phyloP scores from a whole-genome alignment of 1,140 invertebrate genomes.

The Apolygus lucorum region DNA sequence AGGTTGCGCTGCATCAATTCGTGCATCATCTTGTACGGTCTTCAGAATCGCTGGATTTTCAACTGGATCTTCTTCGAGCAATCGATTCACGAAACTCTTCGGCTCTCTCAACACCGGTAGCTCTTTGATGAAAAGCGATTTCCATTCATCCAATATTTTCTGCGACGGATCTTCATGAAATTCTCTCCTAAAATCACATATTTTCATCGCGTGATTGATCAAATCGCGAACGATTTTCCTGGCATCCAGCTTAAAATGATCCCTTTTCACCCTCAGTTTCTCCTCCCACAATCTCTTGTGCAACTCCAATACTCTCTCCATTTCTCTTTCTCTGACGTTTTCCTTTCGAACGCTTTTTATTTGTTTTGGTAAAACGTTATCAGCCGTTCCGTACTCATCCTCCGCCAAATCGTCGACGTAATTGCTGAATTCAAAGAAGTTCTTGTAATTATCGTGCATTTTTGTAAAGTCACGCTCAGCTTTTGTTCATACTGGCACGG shows the following conservation, averaged over 20 bases:
- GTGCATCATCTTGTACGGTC: no score
- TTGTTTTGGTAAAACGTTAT: background rate
- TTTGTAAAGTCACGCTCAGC: background rate
- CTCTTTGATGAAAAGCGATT: constrained; percentile 18
- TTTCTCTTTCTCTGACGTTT: background rate
- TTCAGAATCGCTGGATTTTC: background rate
- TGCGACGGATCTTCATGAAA: background rate
- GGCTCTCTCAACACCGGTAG: background rate
- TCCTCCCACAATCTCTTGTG: constrained; percentile 17
- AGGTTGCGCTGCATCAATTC: no score
- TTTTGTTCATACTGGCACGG: background rate
- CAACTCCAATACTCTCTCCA: constrained; percentile 4
- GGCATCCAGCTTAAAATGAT: background rate
- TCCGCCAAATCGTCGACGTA: background rate
- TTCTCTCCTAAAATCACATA: background rate
- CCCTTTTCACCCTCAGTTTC: background rate
- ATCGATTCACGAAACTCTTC: background rate
- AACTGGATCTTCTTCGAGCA: background rate
- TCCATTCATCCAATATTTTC: background rate
- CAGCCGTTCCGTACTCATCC: background rate
- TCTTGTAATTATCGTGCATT: constrained; percentile 11
- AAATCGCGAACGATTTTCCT: constrained; percentile 3
- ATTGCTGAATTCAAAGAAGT: constrained; percentile 7
- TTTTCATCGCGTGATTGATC: constrained; percentile 5
- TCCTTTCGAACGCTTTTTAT: background rate